Base-by-base conservation (phyloP, 30 jellyfish, hydroid and myxozoan genomes). In the Cassiopea andromeda region DNA sequence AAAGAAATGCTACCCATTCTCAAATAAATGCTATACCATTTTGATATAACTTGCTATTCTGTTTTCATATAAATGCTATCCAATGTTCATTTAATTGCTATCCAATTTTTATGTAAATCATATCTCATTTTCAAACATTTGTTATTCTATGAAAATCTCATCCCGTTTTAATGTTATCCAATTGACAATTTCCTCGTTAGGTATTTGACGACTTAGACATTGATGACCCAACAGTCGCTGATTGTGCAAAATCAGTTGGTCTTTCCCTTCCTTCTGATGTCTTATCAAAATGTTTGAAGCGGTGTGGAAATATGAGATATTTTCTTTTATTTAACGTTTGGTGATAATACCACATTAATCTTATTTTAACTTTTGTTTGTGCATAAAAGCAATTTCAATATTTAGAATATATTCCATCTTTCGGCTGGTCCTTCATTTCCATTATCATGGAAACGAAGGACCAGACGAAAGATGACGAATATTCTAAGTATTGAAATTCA, bases 211-310 rank as follows among this genome's bases (percentile, higher is more conserved):
- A 80, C 0, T 46, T 89, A 69, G 88, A 77, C 50, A 83, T 89
- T 43, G 83, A 73, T 2, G 96, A 89, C 70, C 78, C 92, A 27
- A 46, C 83, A 15, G 88, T 89, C 27, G 91, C 87, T 72, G 92
- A 68, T 43, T 86, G 78, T 58, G 70, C 93, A 43, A 86, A 58
- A 60, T 49, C 78, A 14, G 68, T 86, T 45, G 93, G 93, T 17
- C 73, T 86, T 2, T 89, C 93, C n/a, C 69, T 69, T 18, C 93
- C 93, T 6, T 79, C 85, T 49, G 93, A 86, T 2, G 85, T 86
- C 17, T 85, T 86, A 8, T 59, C 83, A 48, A 70, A 68, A 43
- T 86, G 93, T 58, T 66, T 86, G 17, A 86, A 54, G 76, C 75
- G 93, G 93, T 70, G 19, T 54, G 1, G n/a, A 70, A 8, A 9